Percentiles rank a stretch among this genome's conserved stretches.
Evolutionary conservation across 1,140 invertebrate genomes (phyloP).

Genomic region (Eriocheir sinensis): DNA sequence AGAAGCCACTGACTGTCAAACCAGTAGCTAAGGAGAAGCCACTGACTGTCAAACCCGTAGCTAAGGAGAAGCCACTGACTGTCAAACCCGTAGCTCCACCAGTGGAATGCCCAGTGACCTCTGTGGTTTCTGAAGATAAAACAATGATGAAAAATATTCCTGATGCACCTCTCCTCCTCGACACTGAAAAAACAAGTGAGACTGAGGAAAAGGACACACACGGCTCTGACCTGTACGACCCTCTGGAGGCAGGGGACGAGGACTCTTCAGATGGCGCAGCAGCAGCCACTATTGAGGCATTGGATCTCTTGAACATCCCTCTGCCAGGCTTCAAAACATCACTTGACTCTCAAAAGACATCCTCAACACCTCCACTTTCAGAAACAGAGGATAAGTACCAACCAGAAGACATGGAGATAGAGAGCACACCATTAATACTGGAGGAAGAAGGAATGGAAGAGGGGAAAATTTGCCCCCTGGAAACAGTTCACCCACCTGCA

Average conservation of each 20-base stretch:
- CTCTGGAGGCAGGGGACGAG: slow-evolving; percentile 33
- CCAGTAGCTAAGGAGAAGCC: too few species aligned
- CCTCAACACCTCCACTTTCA: background rate
- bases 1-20: too few species aligned
- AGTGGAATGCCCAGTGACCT: background rate
- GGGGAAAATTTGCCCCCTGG: background rate
- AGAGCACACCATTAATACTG: background rate
- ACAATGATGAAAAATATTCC: background rate
- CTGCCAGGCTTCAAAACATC: slow-evolving; percentile 29
- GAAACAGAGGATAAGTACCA: slow-evolving; percentile 33
- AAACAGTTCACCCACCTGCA: background rate
- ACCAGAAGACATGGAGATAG: slow-evolving; percentile 6
- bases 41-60: too few species aligned
- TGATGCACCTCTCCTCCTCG: background rate
- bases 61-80: too few species aligned
- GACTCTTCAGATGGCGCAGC: slow-evolving; percentile 49
- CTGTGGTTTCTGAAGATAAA: background rate
- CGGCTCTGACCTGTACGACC: slow-evolving; percentile 45
- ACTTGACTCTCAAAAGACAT: background rate
- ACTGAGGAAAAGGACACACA: background rate
- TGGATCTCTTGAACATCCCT: slow-evolving; percentile 47
- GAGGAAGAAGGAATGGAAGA: background rate
- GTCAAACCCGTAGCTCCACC: too few species aligned
- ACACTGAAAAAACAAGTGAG: background rate
- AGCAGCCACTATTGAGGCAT: slow-evolving; percentile 38